Conservation (phyloP, 92 coral and sea anemone genomes). For the Montipora capitata region DNA sequence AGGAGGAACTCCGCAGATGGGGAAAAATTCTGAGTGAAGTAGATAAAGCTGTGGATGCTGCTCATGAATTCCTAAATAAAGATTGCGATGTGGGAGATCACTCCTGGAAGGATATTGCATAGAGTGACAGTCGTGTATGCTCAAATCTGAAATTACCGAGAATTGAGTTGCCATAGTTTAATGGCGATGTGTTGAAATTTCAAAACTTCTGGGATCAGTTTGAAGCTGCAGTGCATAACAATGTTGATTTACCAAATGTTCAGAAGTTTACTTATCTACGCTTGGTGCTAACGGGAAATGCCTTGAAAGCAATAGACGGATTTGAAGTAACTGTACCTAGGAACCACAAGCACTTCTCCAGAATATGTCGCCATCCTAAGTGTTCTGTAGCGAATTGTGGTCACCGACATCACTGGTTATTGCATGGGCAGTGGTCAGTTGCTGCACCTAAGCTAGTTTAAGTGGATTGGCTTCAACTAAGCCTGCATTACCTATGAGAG, state of each 20-base stretch:
- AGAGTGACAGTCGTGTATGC: background rate
- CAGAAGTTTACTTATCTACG: constrained; percentile 58
- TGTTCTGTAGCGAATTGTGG: constrained; percentile 56
- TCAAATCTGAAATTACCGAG: background rate
- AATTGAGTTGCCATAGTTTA: constrained; percentile 31
- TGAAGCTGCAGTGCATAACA: constrained; percentile 50
- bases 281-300: background rate
- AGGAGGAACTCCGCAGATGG: constrained; percentile 23
- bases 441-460: background rate
- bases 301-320: too few relatives aligned
- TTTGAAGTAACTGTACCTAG: background rate
- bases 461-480: too few relatives aligned
- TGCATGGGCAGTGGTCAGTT: constrained; percentile 15
- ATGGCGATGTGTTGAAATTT: constrained; percentile 42
- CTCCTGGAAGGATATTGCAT: constrained; percentile 15
- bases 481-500: too few relatives aligned
- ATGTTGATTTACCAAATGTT: constrained; percentile 38
- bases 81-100: constrained; percentile 18
- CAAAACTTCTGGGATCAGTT: constrained; percentile 54
- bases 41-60: constrained; percentile 1
- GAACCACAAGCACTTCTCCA: constrained; percentile 35
- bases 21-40: constrained; percentile 13
- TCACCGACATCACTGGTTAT: constrained; percentile 48
- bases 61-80: constrained; percentile 23
- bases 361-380: constrained; percentile 44